Percentiles rank a stretch among this genome's conserved stretches.
phyloP scores from a whole-genome alignment of 2,797 vertebrate genomes.

The Sphenopsis melanotis region DNA sequence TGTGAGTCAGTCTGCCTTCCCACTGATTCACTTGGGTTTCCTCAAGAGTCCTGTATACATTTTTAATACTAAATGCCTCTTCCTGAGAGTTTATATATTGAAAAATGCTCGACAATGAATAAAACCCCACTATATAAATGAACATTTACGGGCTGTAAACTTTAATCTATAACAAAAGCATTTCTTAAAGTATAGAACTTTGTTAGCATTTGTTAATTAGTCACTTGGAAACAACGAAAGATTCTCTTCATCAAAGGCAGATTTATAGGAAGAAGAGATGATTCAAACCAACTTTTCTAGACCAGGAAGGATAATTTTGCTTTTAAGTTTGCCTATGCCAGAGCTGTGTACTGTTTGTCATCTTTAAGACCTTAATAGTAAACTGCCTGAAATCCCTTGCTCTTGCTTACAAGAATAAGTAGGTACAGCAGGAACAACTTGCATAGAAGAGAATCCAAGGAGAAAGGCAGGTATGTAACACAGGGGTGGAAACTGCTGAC shows the following conservation, averaged over 20 bases:
- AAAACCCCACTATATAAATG: not conserved
- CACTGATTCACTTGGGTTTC: not conserved
- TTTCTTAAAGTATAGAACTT: not conserved
- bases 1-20: not conserved
- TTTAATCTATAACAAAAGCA: not conserved
- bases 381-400: not conserved
- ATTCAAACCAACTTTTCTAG: constrained; percentile 2
- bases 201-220: not conserved
- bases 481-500: not conserved
- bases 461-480: not conserved
- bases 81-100: not conserved
- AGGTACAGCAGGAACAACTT: not conserved
- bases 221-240: not conserved
- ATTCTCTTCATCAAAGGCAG: not conserved
- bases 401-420: not conserved
- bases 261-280: not conserved
- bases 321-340: not conserved
- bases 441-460: not conserved
- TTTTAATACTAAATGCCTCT: not conserved
- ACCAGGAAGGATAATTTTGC: not conserved
- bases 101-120: not conserved
- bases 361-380: not conserved
- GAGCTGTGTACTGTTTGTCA: not conserved
- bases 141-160: not conserved
- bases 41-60: not conserved